Base-by-base conservation (phyloP, 2,113 vertebrate species). In the Strix aluco region DNA sequence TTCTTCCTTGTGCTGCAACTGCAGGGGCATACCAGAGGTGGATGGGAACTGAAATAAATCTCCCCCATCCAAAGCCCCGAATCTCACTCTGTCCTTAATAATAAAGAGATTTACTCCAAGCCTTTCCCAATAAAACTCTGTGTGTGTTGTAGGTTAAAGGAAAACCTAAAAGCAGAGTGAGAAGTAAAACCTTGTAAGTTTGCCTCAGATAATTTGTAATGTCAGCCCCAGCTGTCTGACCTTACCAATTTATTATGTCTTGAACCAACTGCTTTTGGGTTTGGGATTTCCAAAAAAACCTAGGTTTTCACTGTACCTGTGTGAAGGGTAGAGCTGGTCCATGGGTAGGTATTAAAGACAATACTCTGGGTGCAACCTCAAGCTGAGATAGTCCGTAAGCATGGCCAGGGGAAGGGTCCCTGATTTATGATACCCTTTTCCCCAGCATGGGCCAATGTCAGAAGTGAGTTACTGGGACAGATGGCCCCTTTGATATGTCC, bases 41-140 rank as follows among this genome's bases (percentile, higher is more conserved):
- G 86, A 71, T 10, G n/a, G 70, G 38, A 81, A 77, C 30, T 16
- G 75, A 92, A 93, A 96, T 93, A 94, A 96, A 96, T 96, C 78
- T 70, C 40, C 66, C n/a, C 25, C 42, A 58, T 81, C 55, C 47
- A 86, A 81, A 96, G 58, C 29, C 32, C 38, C 34, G 20, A 77
- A 15, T 78, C 88, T 81, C 32, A 51, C 14, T 92, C 25, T 85
- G 46, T 94, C 62, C 58, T 89, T 80, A 84, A 78, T 84, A 74
- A 92, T 32, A 73, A 58, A 87, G 69, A 62, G 11, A 32, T 61
- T 59, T 95, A 54, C 34, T 91, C 78, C 70, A 38, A 36, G 16
- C 34, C 10, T 69, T 77, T 85, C 54, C 51, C 55, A 72, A 46
- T 80, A 52, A 82, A 93, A 82, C 20, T 55, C n/a, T 22, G 20